Conservation (phyloP, 2,797 vertebrate species). For the Dermochelys coriacea region DNA sequence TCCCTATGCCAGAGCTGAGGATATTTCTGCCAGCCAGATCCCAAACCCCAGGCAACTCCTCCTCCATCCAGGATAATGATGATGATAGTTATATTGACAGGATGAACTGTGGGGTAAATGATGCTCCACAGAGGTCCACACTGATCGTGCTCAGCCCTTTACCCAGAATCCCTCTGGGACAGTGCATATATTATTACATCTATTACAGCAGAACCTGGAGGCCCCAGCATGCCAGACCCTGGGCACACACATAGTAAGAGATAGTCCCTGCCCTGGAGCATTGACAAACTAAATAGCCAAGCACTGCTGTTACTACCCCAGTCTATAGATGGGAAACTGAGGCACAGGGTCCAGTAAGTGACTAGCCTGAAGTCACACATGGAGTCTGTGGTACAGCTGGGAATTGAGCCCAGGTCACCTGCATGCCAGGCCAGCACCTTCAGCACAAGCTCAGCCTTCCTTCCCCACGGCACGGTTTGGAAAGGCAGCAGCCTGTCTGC, state of each 20-base stretch:
- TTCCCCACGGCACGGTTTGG: neutral
- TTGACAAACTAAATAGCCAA: neutral
- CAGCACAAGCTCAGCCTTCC: neutral
- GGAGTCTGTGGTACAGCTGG: neutral
- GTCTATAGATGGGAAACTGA: neutral
- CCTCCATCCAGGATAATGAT: constrained; percentile 15
- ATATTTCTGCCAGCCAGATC: neutral
- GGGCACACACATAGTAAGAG: neutral
- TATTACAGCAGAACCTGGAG: neutral
- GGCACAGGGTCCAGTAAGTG: neutral
- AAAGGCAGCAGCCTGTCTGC: neutral
- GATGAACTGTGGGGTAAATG: neutral
- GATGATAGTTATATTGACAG: neutral
- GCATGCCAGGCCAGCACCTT: neutral
- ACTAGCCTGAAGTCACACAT: neutral
- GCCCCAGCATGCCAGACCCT: neutral
- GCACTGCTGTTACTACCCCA: neutral
- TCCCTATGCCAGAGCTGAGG: neutral
- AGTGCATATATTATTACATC: too few relatives aligned
- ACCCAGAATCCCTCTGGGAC: neutral
- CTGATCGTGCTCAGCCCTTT: neutral
- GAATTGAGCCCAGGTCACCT: neutral
- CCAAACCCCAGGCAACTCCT: neutral
- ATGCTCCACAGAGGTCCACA: neutral
- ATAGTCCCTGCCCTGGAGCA: neutral